Base-by-base conservation (phyloP, 1,140 invertebrate genomes). In the Ladona fulva region DNA sequence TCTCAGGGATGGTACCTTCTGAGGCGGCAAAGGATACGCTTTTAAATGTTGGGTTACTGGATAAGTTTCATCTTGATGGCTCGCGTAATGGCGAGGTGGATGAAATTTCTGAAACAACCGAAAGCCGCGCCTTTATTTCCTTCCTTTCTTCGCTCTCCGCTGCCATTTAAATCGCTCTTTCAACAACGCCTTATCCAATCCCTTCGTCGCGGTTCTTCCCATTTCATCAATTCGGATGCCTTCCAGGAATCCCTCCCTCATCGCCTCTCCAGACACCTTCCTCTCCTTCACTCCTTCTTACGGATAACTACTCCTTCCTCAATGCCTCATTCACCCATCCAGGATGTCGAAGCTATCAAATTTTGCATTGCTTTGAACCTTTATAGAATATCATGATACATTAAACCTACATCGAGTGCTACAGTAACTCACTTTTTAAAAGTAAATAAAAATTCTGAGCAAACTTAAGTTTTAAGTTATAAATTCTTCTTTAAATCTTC, bases 1-100 rank as follows among this genome's bases (percentile, higher is more conserved):
- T 11, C 10, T 52, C 10, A 19, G 52, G 52, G 52, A 12, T 66
- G 1, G 52, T 12, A 12, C 52, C n/a, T 66, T 19, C 52, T 16
- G 52, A 22, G 44, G 44, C 19, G 44, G 44, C 44, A 52, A 52
- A 52, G 52, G 52, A 66, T 66, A 66, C 52, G 52, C 44, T 52
- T 52, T 52, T 52, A 52, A 52, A 52, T 52, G 44, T 66, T 66
- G 52, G 52, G 16, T 66, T 66, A 66, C 52, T 66, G 52, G 52
- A 66, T 66, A 66, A 66, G 52, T 66, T 66, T 66, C 52, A 6
- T 66, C 52, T 66, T 66, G 52, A 66, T 66, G 52, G 52, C 52
- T 66, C 16, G 52, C 52, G 3, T 66, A 66, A 66, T 66, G 52
- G 52, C 52, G 3, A 66, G 3, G 3, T 1, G 52, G 14, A 66